These are phyloP conservation scores for Podiceps cristatus DNA, from an alignment of 2,113 vertebrate species.

Conservation along the genomic window DNA sequence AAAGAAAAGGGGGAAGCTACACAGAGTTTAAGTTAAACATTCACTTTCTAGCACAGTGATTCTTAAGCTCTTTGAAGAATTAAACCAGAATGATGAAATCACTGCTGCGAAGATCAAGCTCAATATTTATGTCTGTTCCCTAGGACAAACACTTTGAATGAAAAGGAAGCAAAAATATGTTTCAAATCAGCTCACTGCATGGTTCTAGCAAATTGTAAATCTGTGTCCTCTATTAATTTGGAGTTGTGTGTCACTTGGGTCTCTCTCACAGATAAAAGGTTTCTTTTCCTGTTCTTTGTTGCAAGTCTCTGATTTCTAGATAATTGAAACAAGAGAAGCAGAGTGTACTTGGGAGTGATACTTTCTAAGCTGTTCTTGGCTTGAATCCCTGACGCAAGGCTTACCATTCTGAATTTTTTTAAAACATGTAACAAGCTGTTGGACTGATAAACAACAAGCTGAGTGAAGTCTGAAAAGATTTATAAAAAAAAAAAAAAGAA, in stretches of 20 bases:
- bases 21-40: neutral
- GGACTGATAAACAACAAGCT: neutral
- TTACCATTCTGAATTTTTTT: neutral
- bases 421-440: neutral
- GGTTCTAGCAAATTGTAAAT: neutral
- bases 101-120: neutral
- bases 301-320: constrained; percentile 1
- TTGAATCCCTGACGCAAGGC: neutral
- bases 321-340: constrained; percentile 17
- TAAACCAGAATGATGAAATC: neutral
- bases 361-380: constrained; percentile 3
- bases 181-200: neutral
- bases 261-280: neutral
- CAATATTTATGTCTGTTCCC: neutral
- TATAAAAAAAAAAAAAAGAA: too few relatives aligned
- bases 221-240: neutral
- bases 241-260: neutral
- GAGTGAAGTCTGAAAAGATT: neutral
- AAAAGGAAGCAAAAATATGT: neutral
- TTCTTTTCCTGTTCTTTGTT: neutral
- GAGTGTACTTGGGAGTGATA: neutral
- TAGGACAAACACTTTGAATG: neutral
- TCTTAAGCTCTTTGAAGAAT: neutral
- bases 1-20: neutral
- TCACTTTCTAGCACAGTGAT: neutral